Conservation (phyloP, 2,888 invertebrate genomes). For the Lysandra coridon region DNA sequence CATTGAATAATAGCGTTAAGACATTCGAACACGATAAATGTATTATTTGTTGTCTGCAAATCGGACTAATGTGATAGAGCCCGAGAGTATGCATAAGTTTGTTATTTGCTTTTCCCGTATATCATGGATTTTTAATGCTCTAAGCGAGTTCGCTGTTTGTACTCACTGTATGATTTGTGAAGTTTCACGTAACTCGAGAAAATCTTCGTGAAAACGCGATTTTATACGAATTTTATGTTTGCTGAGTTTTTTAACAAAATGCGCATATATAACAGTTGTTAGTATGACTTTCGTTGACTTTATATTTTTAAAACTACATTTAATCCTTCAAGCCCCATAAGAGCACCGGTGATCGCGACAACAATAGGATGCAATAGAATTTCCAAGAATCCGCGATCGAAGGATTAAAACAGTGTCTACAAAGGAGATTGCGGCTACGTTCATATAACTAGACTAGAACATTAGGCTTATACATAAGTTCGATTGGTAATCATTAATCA, state of each 20-base stretch:
- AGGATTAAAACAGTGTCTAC: no score
- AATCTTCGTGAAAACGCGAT: not conserved
- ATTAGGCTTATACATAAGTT: no score
- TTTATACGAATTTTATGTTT: not conserved
- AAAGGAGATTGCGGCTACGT: no score
- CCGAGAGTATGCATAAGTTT: not conserved
- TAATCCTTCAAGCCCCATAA: no score
- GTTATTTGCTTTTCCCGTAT: slow-evolving; percentile 16
- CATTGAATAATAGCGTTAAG: no score
- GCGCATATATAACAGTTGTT: not conserved
- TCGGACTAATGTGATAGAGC: not conserved
- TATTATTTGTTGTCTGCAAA: not conserved
- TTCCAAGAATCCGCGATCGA: no score
- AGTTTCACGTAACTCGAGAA: not conserved
- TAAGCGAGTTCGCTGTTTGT: slow-evolving; percentile 3
- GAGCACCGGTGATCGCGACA: no score
- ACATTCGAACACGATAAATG: no score
- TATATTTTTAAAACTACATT: no score
- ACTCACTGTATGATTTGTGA: slow-evolving; percentile 5
- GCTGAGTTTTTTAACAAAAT: not conserved
- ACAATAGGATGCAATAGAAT: no score
- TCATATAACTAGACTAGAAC: no score
- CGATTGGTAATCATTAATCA: no score
- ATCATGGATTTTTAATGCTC: slow-evolving; percentile 15
- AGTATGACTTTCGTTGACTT: not conserved